These are phyloP conservation scores for Sthenelais limicola DNA, from an alignment of 2,888 invertebrate species.

Conservation along the genomic window DNA sequence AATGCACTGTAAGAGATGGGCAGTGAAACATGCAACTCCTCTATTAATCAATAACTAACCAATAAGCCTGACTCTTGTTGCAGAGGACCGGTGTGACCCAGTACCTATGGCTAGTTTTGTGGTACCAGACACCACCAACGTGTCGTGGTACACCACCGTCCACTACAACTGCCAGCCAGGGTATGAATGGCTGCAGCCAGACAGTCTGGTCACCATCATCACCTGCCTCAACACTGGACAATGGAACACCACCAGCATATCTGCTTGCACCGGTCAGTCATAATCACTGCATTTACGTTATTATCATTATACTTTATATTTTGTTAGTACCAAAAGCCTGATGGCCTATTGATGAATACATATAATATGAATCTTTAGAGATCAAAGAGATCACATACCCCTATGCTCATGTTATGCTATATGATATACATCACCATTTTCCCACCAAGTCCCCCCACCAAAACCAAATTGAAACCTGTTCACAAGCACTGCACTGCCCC, in stretches of 20 bases:
- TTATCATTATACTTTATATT: background rate
- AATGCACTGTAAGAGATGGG: too few species aligned
- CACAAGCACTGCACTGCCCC: too few species aligned
- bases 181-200: constrained; percentile 48
- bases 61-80: background rate
- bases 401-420: too few species aligned
- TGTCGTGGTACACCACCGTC: constrained; percentile 49
- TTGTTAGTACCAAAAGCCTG: too few species aligned
- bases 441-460: too few species aligned
- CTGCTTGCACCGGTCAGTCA: constrained; percentile 5
- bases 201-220: constrained; percentile 33
- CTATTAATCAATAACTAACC: too few species aligned
- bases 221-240: constrained; percentile 43
- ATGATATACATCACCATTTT: too few species aligned
- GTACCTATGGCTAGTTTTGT: constrained; percentile 41
- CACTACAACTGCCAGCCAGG: constrained; percentile 48
- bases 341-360: too few species aligned
- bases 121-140: constrained; percentile 47
- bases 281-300: background rate
- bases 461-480: too few species aligned
- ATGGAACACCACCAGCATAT: constrained; percentile 45
- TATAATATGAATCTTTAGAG: too few species aligned
- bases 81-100: constrained; percentile 52
- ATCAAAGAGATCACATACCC: too few species aligned
- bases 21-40: too few species aligned